Evolutionary conservation across 2,888 invertebrate genomes (phyloP).

Genomic region (Amorpha juglandis): DNA sequence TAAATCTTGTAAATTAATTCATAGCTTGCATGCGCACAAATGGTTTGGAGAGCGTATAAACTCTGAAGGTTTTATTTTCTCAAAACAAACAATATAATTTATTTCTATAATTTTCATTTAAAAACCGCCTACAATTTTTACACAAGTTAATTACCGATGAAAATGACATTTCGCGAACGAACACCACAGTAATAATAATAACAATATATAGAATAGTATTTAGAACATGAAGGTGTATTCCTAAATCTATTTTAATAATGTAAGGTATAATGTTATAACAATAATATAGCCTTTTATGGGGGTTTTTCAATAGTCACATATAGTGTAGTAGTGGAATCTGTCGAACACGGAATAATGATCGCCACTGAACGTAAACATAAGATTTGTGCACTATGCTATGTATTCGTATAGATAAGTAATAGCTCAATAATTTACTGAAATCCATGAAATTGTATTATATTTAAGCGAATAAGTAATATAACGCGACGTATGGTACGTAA

Average conservation of each 20-base stretch:
- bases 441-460: slow-evolving; percentile 71
- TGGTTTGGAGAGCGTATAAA: background rate
- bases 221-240: slow-evolving; percentile 63
- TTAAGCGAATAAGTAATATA: slow-evolving; percentile 65
- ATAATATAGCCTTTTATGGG: slow-evolving; percentile 67
- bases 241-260: slow-evolving; percentile 65
- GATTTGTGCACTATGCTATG: slow-evolving; percentile 72
- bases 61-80: background rate
- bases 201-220: slow-evolving; percentile 57
- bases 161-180: slow-evolving; percentile 78
- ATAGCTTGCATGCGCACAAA: slow-evolving; percentile 14
- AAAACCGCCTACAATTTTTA: slow-evolving; percentile 24
- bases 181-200: slow-evolving; percentile 79
- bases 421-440: slow-evolving; percentile 78
- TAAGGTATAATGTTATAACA: slow-evolving; percentile 57
- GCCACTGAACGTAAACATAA: slow-evolving; percentile 61
- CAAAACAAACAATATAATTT: background rate
- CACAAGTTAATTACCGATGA: slow-evolving; percentile 53
- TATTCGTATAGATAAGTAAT: slow-evolving; percentile 61
- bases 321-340: slow-evolving; percentile 48
- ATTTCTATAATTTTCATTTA: background rate
- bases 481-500: slow-evolving; percentile 63
- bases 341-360: slow-evolving; percentile 48
- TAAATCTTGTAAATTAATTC: background rate
- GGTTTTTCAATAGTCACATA: slow-evolving; percentile 57